These are phyloP conservation scores for Achlya flavicornis DNA, from an alignment of 2,888 invertebrate genomes.

Conservation along the genomic window DNA sequence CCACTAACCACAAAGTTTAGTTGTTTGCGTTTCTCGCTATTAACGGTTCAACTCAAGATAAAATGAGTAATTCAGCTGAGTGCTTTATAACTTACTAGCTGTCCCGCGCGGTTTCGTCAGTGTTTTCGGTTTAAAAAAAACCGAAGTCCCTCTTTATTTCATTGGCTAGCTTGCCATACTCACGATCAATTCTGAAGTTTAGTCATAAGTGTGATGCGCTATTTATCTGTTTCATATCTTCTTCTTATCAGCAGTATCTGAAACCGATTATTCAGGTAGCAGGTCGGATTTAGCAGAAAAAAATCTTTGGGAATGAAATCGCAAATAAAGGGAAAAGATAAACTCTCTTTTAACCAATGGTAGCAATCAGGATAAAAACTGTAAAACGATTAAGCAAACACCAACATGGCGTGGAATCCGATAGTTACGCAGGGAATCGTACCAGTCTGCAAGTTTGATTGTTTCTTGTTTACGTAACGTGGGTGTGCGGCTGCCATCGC, in stretches of 20 bases:
- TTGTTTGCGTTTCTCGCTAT: not conserved
- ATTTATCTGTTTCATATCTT: too few species aligned
- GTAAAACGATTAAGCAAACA: not conserved
- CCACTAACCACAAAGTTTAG: not conserved
- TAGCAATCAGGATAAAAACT: not conserved
- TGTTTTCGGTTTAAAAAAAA: too few species aligned
- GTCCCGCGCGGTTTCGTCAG: too few species aligned
- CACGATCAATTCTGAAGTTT: too few species aligned
- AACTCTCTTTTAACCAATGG: not conserved
- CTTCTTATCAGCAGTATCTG: too few species aligned
- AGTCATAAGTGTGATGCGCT: too few species aligned
- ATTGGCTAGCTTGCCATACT: too few species aligned
- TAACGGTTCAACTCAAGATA: not conserved
- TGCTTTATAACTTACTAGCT: not conserved
- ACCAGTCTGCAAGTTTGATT: slow-evolving; percentile 23
- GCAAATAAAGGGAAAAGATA: not conserved
- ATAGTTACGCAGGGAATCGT: slow-evolving; percentile 15
- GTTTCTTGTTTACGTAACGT: slow-evolving; percentile 25
- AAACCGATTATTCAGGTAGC: too few species aligned
- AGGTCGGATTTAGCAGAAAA: too few species aligned
- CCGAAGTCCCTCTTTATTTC: too few species aligned
- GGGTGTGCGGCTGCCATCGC: slow-evolving; percentile 24
- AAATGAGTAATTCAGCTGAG: not conserved
- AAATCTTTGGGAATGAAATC: too few species aligned
- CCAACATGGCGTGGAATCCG: not conserved